These are phyloP conservation scores for Echinometra lucunter DNA, from an alignment of 53 echinoderm and acorn worm species.

Conservation along the genomic window DNA sequence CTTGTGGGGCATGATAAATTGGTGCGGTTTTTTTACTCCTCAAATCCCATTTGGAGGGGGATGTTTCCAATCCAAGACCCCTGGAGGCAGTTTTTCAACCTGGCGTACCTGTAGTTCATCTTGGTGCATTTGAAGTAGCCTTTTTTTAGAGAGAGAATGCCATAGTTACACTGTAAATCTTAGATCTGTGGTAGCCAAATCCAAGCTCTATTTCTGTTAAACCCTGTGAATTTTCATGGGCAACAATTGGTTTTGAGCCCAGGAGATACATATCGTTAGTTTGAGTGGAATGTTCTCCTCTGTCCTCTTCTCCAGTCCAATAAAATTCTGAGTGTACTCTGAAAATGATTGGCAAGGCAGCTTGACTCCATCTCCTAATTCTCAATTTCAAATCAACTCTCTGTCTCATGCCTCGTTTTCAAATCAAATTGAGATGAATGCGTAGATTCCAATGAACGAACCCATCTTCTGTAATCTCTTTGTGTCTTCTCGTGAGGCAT, in stretches of 20 bases:
- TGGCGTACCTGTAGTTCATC: neutral
- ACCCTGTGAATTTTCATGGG: too few relatives aligned
- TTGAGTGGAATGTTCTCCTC: neutral
- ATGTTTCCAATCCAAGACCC: neutral
- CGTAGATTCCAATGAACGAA: neutral
- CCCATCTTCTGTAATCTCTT: slow-evolving; percentile 35
- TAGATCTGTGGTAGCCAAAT: too few relatives aligned
- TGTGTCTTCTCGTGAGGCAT: neutral
- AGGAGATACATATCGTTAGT: neutral
- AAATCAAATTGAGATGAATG: slow-evolving; percentile 53
- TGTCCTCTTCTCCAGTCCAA: slow-evolving; percentile 20
- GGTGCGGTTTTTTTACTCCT: slow-evolving; percentile 25
- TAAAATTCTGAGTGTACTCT: neutral
- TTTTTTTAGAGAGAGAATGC: too few relatives aligned
- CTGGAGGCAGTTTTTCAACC: slow-evolving; percentile 28
- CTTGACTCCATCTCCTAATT: slow-evolving; percentile 23
- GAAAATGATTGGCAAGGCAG: slow-evolving; percentile 46
- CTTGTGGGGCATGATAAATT: neutral
- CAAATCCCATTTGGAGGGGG: slow-evolving; percentile 22
- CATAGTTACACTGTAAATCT: too few relatives aligned
- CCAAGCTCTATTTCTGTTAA: too few relatives aligned
- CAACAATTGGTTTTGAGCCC: slow-evolving; percentile 42
- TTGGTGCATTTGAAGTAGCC: neutral
- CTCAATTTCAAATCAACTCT: too few relatives aligned
- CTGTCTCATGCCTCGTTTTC: neutral